Conservation (phyloP, 2,113 vertebrate genomes). For the Stictonetta naevosa region DNA sequence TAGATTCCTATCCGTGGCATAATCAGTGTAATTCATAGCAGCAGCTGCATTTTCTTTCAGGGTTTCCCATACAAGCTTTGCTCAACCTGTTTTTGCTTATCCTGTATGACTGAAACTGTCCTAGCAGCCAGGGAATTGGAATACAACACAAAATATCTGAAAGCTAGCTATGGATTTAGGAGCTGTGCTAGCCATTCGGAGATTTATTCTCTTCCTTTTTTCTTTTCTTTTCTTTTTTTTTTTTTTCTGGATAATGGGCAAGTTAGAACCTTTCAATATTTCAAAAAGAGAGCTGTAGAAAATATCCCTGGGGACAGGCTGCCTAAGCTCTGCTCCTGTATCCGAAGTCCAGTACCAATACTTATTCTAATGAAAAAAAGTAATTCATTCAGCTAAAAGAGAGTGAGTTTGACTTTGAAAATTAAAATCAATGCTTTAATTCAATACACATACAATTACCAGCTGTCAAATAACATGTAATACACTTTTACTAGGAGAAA, state of each 20-base stretch:
- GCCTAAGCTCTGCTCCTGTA: conserved; percentile 2
- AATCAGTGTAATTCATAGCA: not conserved
- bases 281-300: not conserved
- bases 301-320: not conserved
- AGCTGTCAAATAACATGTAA: conserved; percentile 44
- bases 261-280: conserved; percentile 6
- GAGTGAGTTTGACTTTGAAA: conserved; percentile 59
- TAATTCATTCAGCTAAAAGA: conserved; percentile 56
- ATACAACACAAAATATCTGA: conserved; percentile 18
- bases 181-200: not conserved
- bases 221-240: not conserved
- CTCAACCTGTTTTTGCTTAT: not conserved
- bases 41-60: conserved; percentile 29
- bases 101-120: not conserved
- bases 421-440: conserved; percentile 69
- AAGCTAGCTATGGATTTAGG: conserved; percentile 39
- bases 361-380: conserved; percentile 43
- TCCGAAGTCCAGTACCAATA: conserved; percentile 43
- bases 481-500: conserved; percentile 23
- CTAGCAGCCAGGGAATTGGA: not conserved
- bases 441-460: conserved; percentile 63
- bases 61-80: conserved; percentile 1
- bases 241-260: not conserved
- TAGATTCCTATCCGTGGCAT: not conserved
- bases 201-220: not conserved